Evolutionary conservation across 2,797 vertebrate species (phyloP).

Genomic region (Brotula barbata): DNA sequence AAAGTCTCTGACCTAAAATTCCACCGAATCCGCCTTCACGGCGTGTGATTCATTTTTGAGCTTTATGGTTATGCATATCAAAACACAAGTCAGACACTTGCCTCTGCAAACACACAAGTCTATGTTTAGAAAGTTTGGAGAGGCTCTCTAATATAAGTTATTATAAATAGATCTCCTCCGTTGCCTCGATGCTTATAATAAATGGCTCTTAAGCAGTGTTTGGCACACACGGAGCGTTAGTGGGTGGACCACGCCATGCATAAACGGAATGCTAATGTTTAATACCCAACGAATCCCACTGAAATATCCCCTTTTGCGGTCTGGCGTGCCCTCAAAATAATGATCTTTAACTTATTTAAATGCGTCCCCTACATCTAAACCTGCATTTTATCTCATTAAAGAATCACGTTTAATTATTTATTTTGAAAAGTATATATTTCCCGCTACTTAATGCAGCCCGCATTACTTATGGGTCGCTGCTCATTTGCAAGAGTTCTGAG

Average conservation of each 20-base stretch:
- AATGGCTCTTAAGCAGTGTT: slow-evolving; percentile 33
- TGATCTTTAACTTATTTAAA: slow-evolving; percentile 29
- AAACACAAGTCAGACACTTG: too few relatives aligned
- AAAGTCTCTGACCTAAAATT: too few relatives aligned
- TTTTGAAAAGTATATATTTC: not conserved
- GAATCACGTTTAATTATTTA: slow-evolving; percentile 19
- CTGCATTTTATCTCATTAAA: slow-evolving; percentile 19
- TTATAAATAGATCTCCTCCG: too few relatives aligned
- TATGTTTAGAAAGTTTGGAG: too few relatives aligned
- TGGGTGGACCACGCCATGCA: slow-evolving; percentile 50
- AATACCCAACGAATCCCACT: slow-evolving; percentile 44
- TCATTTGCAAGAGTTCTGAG: not conserved
- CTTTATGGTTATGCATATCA: too few relatives aligned
- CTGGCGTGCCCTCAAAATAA: slow-evolving; percentile 21
- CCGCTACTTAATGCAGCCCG: not conserved
- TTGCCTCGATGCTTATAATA: slow-evolving; percentile 6
- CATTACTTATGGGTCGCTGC: slow-evolving; percentile 12
- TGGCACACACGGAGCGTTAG: slow-evolving; percentile 33
- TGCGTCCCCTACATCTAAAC: slow-evolving; percentile 10
- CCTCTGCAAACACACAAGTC: too few relatives aligned
- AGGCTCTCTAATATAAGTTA: too few relatives aligned
- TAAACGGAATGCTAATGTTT: slow-evolving; percentile 49
- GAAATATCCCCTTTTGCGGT: slow-evolving; percentile 28
- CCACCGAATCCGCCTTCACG: too few relatives aligned
- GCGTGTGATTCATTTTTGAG: too few relatives aligned